phyloP scores from a whole-genome alignment of 2,113 vertebrate species.

The Pelecanus crispus region DNA sequence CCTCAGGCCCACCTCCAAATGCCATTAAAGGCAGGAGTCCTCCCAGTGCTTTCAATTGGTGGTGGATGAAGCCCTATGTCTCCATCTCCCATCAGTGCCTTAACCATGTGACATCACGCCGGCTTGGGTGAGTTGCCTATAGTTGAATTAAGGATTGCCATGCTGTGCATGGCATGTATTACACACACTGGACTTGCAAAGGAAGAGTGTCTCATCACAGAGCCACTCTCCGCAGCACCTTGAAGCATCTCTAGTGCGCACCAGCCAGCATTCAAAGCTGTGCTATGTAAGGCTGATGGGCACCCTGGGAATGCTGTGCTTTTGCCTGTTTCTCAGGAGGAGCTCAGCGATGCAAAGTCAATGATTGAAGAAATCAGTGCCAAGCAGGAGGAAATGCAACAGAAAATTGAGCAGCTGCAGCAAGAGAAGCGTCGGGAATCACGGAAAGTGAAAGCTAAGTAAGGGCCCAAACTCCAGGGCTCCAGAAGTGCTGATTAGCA shows the following conservation, averaged over 20 bases:
- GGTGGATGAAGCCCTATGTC: background rate
- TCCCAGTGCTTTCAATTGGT: background rate
- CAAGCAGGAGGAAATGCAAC: slow-evolving; percentile 88
- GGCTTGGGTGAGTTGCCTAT: background rate
- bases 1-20: background rate
- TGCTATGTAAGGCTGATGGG: background rate
- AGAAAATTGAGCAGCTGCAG: slow-evolving; percentile 84
- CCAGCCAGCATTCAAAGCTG: background rate
- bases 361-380: slow-evolving; percentile 88
- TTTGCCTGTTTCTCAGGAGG: slow-evolving; percentile 77
- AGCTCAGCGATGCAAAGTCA: slow-evolving; percentile 83
- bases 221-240: background rate
- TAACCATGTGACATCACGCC: fast-evolving
- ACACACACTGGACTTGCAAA: background rate
- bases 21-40: background rate
- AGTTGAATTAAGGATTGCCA: background rate
- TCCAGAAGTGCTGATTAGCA: background rate
- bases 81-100: background rate
- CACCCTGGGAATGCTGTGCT: background rate
- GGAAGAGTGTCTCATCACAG: background rate
- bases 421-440: slow-evolving; percentile 79
- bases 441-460: slow-evolving; percentile 81
- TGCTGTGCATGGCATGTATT: background rate
- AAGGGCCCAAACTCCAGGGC: slow-evolving; percentile 17
- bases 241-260: background rate